Base-by-base conservation (phyloP, 2,888 invertebrate species). In the Pristionchus maxplancki region DNA sequence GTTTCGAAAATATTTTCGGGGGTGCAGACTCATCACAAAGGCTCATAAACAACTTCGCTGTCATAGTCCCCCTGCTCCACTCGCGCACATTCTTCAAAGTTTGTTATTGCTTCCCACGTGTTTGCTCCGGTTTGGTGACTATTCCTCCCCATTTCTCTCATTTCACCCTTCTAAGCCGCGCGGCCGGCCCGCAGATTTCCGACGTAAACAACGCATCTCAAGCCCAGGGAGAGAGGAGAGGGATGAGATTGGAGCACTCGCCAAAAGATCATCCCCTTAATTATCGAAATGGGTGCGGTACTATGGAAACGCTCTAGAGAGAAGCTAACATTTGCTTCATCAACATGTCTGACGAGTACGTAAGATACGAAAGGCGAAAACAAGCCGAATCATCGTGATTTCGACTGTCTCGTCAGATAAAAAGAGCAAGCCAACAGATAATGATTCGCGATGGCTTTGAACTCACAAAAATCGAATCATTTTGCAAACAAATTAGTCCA, bases 121-220 rank as follows among this genome's bases (percentile, higher is more conserved):
- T 78, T 78, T 78, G 78, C n/a, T n/a, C 58, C 58, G 4, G 37
- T 37, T 71, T 44, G 78, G 15, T 28, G 78, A 40, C 78, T 40
- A 78, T 48, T 78, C 78, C n/a, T n/a, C n/a, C n/a, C n/a, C 48
- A 78, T 78, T 78, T 48, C 78, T 78, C 78, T 78, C 78, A 78
- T 78, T 78, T 78, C 78, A 78, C 20, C 44, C n/a, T 44, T 44
- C 44, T 44, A 78, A 78, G 78, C 78, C 44, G 78, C 37, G 31
- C 24, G 48, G 44, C 44, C 44, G 48, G 44, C 44, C 44, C 6
- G 11, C 8, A 78, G 44, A 78, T 78, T 40, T 78, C 78, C 44
- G 44, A 48, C 34, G 78, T 78, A 44, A 78, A 78, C 44, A 78
- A 13, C 78, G 28, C n/a, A 28, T 9, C 44, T 74, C 71, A n/a